These are phyloP conservation scores for Hypercompe scribonia DNA, from an alignment of 2,888 invertebrate genomes.

Conservation along the genomic window DNA sequence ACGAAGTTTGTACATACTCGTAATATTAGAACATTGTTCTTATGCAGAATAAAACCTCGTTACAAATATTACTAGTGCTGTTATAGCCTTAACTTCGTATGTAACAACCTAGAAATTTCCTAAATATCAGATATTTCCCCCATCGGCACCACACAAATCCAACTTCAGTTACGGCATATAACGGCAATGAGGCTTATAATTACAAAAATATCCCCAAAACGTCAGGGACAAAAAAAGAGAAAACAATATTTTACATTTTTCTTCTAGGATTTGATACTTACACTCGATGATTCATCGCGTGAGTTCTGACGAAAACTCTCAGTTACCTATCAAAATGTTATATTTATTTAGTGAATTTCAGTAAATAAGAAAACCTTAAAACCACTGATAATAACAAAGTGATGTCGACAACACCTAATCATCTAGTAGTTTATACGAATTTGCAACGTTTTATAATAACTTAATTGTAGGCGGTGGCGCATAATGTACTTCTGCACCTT, in stretches of 20 bases:
- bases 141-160: neutral
- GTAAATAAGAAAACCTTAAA: slow-evolving; percentile 42
- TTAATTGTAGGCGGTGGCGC: slow-evolving; percentile 56
- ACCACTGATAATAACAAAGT: slow-evolving; percentile 60
- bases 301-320: neutral
- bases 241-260: neutral
- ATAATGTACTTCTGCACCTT: slow-evolving; percentile 43
- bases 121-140: slow-evolving; percentile 5
- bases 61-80: neutral
- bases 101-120: neutral
- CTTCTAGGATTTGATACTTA: neutral
- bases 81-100: neutral
- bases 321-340: neutral
- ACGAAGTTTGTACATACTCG: neutral
- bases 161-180: slow-evolving; percentile 5
- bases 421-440: slow-evolving; percentile 51
- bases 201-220: slow-evolving; percentile 9
- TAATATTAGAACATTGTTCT: no score
- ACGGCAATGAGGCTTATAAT: slow-evolving; percentile 14
- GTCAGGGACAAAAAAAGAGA: neutral
- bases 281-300: neutral
- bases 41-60: neutral
- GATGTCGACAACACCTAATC: slow-evolving; percentile 48
- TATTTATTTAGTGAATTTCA: neutral
- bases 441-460: slow-evolving; percentile 59